Percentiles rank a stretch among this genome's conserved stretches.
Conservation (phyloP, 2,888 invertebrate genomes). For the Catocala sponsa region DNA sequence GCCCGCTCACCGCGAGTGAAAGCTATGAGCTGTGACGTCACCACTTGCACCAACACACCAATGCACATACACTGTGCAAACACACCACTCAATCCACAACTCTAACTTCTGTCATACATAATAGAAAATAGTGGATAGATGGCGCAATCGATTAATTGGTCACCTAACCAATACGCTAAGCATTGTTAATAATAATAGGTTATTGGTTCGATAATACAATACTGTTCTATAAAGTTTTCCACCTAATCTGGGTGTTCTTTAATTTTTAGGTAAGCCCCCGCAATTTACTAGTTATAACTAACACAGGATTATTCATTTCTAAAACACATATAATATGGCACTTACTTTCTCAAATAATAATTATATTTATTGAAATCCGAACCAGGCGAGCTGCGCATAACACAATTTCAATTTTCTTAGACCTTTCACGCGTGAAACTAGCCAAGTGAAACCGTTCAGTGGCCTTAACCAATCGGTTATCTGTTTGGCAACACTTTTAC, state of each 20-base stretch:
- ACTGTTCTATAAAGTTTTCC: no score
- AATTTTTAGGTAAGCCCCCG: no score
- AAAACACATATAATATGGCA: no score
- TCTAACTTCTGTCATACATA: slow-evolving; percentile 11
- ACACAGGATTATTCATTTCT: no score
- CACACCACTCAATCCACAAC: slow-evolving; percentile 29
- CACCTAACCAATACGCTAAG: no score
- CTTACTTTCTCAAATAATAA: no score
- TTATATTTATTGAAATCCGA: slow-evolving; percentile 2
- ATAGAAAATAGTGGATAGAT: no score
- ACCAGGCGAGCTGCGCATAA: slow-evolving; percentile 31
- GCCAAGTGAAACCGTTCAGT: slow-evolving; percentile 39
- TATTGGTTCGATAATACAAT: no score
- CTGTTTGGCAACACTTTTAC: slow-evolving; percentile 38
- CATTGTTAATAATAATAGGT: no score
- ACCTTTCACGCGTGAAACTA: slow-evolving; percentile 41
- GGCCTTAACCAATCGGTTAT: slow-evolving; percentile 36
- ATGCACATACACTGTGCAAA: slow-evolving; percentile 50
- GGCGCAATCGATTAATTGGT: no score
- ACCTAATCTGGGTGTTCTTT: no score
- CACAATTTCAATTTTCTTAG: slow-evolving; percentile 36
- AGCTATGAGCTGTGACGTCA: slow-evolving; percentile 73
- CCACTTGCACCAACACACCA: slow-evolving; percentile 65
- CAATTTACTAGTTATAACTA: no score
- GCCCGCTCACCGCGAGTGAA: slow-evolving; percentile 64